Conservation (phyloP, 2,113 vertebrate genomes). For the Cnemophilus loriae region DNA sequence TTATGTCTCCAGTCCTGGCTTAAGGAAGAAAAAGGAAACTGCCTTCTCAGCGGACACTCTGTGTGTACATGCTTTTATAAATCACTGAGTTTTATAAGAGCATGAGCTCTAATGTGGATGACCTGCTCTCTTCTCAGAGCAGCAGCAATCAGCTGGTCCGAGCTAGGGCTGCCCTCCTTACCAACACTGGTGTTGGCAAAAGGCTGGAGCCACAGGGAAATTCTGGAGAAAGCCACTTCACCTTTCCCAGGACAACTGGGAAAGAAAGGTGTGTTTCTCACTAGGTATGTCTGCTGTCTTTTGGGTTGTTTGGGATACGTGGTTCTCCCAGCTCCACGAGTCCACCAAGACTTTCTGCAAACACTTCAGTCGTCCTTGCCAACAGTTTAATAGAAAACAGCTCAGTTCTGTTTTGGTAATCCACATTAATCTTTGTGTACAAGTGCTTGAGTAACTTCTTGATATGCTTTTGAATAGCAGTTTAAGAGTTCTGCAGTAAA, state of each 20-base stretch:
- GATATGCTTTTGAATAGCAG: background rate
- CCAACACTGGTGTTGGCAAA: background rate
- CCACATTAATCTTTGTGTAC: background rate
- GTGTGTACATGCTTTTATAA: background rate
- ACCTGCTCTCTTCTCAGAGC: background rate
- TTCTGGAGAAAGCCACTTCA: background rate
- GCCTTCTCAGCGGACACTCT: fast-evolving
- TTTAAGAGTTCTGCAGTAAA: background rate
- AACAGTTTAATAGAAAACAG: background rate
- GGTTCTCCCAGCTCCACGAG: background rate
- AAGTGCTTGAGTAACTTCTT: background rate
- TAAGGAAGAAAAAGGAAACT: background rate
- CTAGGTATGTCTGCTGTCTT: fast-evolving
- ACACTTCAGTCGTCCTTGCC: background rate
- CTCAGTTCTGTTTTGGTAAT: background rate
- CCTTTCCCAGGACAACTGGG: background rate
- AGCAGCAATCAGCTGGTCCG: background rate
- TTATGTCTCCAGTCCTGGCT: background rate
- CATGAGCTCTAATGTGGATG: fast-evolving
- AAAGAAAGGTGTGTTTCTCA: background rate
- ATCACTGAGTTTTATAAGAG: background rate
- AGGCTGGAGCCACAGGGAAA: background rate
- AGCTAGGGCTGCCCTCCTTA: background rate
- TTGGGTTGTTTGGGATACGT: background rate
- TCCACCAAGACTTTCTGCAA: background rate